Conservation (phyloP, 2,888 invertebrate genomes). For the Strigamia transsilvanica region DNA sequence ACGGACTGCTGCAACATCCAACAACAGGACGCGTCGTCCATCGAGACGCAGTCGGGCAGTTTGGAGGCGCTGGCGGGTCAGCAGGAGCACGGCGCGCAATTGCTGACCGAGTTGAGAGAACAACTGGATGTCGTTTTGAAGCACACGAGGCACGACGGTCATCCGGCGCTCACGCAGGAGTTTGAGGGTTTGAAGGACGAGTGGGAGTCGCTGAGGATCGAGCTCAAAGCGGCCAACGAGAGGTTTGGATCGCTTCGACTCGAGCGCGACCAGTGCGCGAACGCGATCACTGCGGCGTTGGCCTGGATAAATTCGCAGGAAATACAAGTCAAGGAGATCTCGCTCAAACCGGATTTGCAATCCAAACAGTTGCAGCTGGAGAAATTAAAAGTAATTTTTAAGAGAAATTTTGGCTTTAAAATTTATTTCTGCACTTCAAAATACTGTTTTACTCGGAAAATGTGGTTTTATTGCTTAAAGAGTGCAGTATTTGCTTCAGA, state of each 20-base stretch:
- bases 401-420: too few species aligned
- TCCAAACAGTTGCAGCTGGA: slow-evolving; percentile 81
- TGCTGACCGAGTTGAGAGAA: slow-evolving; percentile 67
- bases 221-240: slow-evolving; percentile 76
- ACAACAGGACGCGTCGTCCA: slow-evolving; percentile 69
- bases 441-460: too few species aligned
- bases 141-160: slow-evolving; percentile 80
- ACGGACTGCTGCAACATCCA: slow-evolving; percentile 67
- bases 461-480: too few species aligned
- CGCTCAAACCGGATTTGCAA: slow-evolving; percentile 83
- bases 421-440: too few species aligned
- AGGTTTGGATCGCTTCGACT: slow-evolving; percentile 79
- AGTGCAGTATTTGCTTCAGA: too few species aligned
- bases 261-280: slow-evolving; percentile 83
- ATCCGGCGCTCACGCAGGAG: slow-evolving; percentile 75
- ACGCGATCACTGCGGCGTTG: slow-evolving; percentile 78
- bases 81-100: slow-evolving; percentile 54
- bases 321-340: slow-evolving; percentile 85
- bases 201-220: slow-evolving; percentile 78
- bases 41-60: slow-evolving; percentile 74
- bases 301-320: slow-evolving; percentile 88
- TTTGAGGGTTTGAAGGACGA: slow-evolving; percentile 77
- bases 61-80: background rate
- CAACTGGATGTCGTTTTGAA: slow-evolving; percentile 77
- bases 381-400: slow-evolving; percentile 70